A percentile compares a stretch with the other conserved stretches of the same genome.
phyloP scores from a whole-genome alignment of 2,797 vertebrate species.

The Fundulus diaphanus region DNA sequence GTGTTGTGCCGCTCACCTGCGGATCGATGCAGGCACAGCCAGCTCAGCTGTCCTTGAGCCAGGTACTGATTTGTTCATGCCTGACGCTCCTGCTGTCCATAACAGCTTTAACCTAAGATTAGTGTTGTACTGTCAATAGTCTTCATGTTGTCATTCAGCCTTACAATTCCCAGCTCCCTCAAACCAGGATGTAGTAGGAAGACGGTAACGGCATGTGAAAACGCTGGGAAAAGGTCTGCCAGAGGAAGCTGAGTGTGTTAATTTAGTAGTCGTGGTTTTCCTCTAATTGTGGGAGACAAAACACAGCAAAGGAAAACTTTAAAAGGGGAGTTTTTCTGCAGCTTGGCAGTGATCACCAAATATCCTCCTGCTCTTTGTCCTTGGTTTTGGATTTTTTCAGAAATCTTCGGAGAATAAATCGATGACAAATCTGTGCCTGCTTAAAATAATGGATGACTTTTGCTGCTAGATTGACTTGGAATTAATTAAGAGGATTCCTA shows the following conservation, averaged over 20 bases:
- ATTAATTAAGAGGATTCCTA: background rate
- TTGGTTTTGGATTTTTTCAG: background rate
- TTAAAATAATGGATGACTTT: background rate
- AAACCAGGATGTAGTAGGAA: conserved; percentile 33
- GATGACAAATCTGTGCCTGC: background rate
- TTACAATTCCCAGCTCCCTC: conserved; percentile 44
- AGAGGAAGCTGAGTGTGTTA: background rate
- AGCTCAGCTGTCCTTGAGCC: conserved; percentile 66
- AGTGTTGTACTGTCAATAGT: conserved; percentile 64
- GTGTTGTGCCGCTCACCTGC: conserved; percentile 25
- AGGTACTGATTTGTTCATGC: conserved; percentile 32
- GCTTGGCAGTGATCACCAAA: conserved; percentile 16
- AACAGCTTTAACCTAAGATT: conserved; percentile 60
- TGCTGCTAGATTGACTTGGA: background rate
- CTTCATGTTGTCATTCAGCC: conserved; percentile 55
- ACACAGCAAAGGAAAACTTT: conserved; percentile 9
- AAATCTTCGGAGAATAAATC: background rate
- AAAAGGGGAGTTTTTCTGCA: background rate
- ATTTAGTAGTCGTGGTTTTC: conserved; percentile 4
- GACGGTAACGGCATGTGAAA: conserved; percentile 1
- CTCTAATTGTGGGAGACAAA: conserved; percentile 8
- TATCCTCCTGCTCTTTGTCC: conserved; percentile 10
- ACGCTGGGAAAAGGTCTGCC: background rate
- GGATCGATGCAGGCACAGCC: conserved; percentile 58
- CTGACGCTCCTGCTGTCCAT: conserved; percentile 49